A percentile compares a stretch with the other conserved stretches of the same genome.
phyloP scores from a whole-genome alignment of 2,797 vertebrate genomes.

The Gymnopithys bicolor region DNA sequence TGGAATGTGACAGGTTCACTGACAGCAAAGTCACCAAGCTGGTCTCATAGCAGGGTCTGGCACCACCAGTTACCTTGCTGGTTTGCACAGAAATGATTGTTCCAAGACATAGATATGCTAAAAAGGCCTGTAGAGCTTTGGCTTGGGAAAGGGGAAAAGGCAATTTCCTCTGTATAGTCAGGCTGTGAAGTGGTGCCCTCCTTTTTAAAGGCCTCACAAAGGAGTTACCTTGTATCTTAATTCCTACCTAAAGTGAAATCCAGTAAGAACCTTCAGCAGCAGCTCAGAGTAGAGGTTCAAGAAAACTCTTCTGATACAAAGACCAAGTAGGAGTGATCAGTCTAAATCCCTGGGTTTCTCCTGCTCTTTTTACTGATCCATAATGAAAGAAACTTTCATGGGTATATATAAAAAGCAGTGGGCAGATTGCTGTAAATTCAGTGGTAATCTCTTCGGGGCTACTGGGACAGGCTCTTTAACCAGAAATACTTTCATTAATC shows the following conservation, averaged over 20 bases:
- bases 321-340: neutral
- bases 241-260: neutral
- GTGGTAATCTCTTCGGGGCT: neutral
- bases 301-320: neutral
- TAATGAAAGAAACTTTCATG: neutral
- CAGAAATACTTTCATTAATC: neutral
- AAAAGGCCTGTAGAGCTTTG: neutral
- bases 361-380: neutral
- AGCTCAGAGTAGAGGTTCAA: neutral
- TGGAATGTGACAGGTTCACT: rapidly evolving
- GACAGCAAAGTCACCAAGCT: neutral
- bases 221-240: neutral
- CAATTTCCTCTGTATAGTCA: neutral
- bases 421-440: neutral
- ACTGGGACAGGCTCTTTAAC: neutral
- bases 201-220: neutral
- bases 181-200: neutral
- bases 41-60: neutral
- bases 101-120: neutral
- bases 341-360: neutral
- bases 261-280: neutral
- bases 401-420: neutral
- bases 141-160: neutral
- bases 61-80: neutral
- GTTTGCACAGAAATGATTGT: neutral